Evolutionary conservation across 37 sponge, comb jelly and placozoan genomes (phyloP).

Genomic region (Chondrilla cf. caribensis): DNA sequence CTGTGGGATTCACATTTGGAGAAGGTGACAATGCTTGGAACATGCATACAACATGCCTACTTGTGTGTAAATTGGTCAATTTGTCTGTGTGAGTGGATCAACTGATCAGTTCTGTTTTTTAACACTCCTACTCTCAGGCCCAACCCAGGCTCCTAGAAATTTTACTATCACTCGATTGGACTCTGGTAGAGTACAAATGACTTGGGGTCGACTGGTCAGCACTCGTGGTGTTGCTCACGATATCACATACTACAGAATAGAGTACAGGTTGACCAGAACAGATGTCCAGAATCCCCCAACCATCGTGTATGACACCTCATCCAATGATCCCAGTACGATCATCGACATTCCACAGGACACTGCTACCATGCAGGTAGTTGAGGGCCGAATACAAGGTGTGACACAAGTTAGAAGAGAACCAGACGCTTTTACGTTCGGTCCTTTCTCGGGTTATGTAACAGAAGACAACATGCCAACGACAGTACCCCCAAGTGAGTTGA

Average conservation of each 20-base stretch:
- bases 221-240: not conserved
- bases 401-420: conserved; percentile 9
- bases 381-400: not conserved
- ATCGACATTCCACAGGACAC: not conserved
- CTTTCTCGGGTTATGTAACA: not conserved
- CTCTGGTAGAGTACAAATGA: not conserved
- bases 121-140: too few relatives aligned
- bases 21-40: not conserved
- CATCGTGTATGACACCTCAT: not conserved
- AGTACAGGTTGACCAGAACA: not conserved
- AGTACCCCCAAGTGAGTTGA: not conserved
- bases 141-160: not conserved
- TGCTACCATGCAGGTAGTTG: not conserved
- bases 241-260: conserved; percentile 8
- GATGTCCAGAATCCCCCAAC: not conserved
- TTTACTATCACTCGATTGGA: not conserved
- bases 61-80: not conserved
- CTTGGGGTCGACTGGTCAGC: not conserved
- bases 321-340: not conserved
- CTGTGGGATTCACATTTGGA: conserved; percentile 13
- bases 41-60: not conserved
- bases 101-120: not conserved
- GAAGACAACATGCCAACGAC: not conserved
- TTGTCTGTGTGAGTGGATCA: not conserved
- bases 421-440: not conserved